A percentile compares a stretch with the other conserved stretches of the same genome.
Evolutionary conservation across 2,888 invertebrate genomes (phyloP).

Genomic region (Iphiclides podalirius): DNA sequence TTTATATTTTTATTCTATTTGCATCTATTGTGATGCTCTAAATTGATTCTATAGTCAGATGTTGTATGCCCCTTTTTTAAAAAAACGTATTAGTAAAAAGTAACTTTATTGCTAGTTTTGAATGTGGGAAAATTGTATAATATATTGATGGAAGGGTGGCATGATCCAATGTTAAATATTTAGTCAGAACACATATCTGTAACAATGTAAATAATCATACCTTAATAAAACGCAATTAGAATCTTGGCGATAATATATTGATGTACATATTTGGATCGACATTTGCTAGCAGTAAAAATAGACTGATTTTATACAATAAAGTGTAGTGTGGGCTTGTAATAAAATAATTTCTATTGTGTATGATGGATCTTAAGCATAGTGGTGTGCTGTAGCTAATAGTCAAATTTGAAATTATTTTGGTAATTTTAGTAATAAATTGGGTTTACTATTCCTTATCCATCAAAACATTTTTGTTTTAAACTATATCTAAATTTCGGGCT

Average conservation of each 20-base stretch:
- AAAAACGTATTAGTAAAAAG: neutral
- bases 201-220: slow-evolving; percentile 15
- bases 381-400: neutral
- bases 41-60: neutral
- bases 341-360: slow-evolving; percentile 4
- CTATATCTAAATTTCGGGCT: too few relatives aligned
- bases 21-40: neutral
- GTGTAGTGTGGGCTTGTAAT: slow-evolving; percentile 7
- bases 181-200: slow-evolving; percentile 20
- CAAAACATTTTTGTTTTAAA: too few relatives aligned
- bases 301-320: slow-evolving; percentile 23
- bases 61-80: neutral
- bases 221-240: slow-evolving; percentile 10
- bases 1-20: slow-evolving; percentile 1
- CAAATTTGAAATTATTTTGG: too few relatives aligned
- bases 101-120: neutral
- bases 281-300: slow-evolving; percentile 19
- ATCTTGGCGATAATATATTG: slow-evolving; percentile 8
- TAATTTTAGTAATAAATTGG: too few relatives aligned
- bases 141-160: neutral
- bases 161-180: slow-evolving; percentile 1
- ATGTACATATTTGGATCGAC: slow-evolving; percentile 17
- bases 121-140: neutral
- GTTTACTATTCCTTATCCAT: too few relatives aligned
- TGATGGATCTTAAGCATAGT: neutral